Conservation (phyloP, 1,140 invertebrate genomes). For the Trachymyrmex septentrionalis region DNA sequence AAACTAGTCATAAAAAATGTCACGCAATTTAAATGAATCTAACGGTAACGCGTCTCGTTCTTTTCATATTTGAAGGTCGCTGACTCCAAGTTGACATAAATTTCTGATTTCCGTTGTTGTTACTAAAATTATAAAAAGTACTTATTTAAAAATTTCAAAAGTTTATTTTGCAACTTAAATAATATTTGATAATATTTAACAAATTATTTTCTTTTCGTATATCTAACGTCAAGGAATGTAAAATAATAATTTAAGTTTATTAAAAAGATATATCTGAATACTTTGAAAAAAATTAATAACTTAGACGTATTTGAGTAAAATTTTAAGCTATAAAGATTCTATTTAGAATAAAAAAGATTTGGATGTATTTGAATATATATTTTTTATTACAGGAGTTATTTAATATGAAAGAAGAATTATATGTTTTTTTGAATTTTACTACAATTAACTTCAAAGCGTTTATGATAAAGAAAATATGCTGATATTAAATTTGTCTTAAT, state of each 20-base stretch:
- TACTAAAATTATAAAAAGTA: constrained; percentile 10
- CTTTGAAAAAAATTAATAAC: background rate
- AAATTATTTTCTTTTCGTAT: background rate
- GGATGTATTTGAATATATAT: background rate
- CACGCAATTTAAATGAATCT: constrained; percentile 47
- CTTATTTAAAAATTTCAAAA: background rate
- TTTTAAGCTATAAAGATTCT: background rate
- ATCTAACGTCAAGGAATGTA: background rate
- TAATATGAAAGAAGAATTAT: background rate
- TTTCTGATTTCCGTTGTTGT: background rate
- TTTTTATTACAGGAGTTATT: background rate
- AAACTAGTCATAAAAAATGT: constrained; percentile 74
- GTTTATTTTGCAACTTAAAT: background rate
- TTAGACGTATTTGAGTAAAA: background rate
- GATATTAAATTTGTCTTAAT: background rate
- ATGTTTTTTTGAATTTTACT: background rate
- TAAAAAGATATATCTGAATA: background rate
- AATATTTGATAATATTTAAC: background rate
- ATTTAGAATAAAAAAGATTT: background rate
- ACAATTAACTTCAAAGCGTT: background rate
- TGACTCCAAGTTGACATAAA: background rate
- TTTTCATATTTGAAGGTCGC: constrained; percentile 68
- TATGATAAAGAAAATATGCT: background rate
- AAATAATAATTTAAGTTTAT: background rate
- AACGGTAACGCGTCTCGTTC: constrained; percentile 60